Percentiles rank a stretch among this genome's conserved stretches.
Conservation (phyloP, 2,888 invertebrate species). For the Corythucha ciliata region DNA sequence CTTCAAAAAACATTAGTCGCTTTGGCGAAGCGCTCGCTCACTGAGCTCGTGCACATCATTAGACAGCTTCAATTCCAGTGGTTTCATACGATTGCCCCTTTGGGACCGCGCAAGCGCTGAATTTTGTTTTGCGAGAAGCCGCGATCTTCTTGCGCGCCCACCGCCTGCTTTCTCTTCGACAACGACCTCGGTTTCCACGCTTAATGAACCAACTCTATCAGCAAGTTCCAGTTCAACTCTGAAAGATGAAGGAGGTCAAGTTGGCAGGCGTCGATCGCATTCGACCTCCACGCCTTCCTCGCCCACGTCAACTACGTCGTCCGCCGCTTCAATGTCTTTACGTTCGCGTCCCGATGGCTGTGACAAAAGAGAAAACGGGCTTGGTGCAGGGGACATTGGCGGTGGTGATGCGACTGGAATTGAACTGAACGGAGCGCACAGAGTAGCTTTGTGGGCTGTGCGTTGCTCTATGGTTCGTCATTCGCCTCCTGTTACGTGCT, state of each 20-base stretch:
- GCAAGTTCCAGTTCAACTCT: conserved; percentile 20
- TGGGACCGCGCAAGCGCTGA: conserved; percentile 66
- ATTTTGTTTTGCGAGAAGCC: conserved; percentile 62
- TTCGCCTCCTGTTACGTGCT: too few species aligned
- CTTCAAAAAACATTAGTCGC: conserved; percentile 38
- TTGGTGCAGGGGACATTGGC: not conserved
- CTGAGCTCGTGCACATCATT: conserved; percentile 44
- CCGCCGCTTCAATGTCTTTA: too few species aligned
- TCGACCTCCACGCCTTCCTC: conserved; percentile 40
- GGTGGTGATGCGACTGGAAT: too few species aligned
- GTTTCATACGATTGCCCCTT: conserved; percentile 52
- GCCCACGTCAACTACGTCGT: conserved; percentile 33
- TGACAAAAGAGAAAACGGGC: conserved; percentile 26
- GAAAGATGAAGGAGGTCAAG: too few species aligned
- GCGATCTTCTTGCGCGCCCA: conserved; percentile 51
- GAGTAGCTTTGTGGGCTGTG: conserved; percentile 19
- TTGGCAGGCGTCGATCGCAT: too few species aligned
- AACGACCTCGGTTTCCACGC: conserved; percentile 18
- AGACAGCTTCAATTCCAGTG: conserved; percentile 44
- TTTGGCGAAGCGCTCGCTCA: conserved; percentile 44
- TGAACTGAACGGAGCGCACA: too few species aligned
- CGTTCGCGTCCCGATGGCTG: too few species aligned
- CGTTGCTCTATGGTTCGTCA: conserved; percentile 19
- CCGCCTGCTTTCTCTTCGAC: conserved; percentile 29
- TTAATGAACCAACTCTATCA: too few species aligned